phyloP scores from a whole-genome alignment of 2,888 invertebrate species.

The Pharmacophagus antenor region DNA sequence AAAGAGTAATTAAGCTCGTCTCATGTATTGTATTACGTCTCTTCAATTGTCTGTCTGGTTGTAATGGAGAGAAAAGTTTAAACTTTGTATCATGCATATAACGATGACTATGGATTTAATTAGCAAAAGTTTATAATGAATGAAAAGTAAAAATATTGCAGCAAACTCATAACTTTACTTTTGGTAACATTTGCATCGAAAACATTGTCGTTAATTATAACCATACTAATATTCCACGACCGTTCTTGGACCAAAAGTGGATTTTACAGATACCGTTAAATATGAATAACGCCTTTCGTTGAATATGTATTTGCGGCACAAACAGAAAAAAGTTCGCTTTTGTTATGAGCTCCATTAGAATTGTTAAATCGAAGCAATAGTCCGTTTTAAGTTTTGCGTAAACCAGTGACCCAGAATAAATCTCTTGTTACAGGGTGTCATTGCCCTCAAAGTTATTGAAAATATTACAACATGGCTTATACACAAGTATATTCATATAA shows the following conservation, averaged over 20 bases:
- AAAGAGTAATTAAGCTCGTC: slow-evolving; percentile 69
- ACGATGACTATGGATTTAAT: not conserved
- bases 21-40: slow-evolving; percentile 60
- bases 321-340: slow-evolving; percentile 29
- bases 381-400: slow-evolving; percentile 50
- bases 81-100: slow-evolving; percentile 36
- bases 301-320: slow-evolving; percentile 13
- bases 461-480: slow-evolving; percentile 47
- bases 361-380: slow-evolving; percentile 46
- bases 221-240: not conserved
- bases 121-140: not conserved
- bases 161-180: too few species aligned
- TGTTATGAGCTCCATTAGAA: slow-evolving; percentile 45
- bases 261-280: slow-evolving; percentile 13
- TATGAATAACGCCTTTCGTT: slow-evolving; percentile 4
- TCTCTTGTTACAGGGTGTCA: slow-evolving; percentile 57
- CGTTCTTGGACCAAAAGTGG: not conserved
- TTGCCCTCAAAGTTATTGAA: slow-evolving; percentile 58
- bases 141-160: not conserved
- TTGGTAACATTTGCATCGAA: not conserved
- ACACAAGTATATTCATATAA: slow-evolving; percentile 45
- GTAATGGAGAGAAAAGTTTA: slow-evolving; percentile 56
- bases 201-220: not conserved
- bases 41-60: slow-evolving; percentile 61
- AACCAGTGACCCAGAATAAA: slow-evolving; percentile 58